Evolutionary conservation across 2,888 invertebrate genomes (phyloP), one percentile per base, ranked within the genome.

Genomic region (Hermaeophaga mercurialis): DNA sequence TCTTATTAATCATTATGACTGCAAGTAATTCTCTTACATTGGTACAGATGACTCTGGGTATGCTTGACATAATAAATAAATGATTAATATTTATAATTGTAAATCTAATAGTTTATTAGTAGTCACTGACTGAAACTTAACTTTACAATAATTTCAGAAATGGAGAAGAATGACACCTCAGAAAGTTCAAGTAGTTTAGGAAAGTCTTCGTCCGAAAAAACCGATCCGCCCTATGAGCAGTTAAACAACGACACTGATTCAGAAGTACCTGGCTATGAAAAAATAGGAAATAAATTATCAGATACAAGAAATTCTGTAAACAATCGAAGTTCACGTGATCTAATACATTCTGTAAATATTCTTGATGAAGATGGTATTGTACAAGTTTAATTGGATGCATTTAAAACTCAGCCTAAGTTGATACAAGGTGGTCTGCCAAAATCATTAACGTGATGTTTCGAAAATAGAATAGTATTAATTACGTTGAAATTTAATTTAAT

Each of bases 281-380:
- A 64, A 59, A 64, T 72, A n/a, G 61, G 66, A 58, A 39, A 59
- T 9, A 56, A 56, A 14, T 19, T 39, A n/a, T 18, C 19, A 14
- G n/a, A 18, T 19, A 3, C 11, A 19, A 39, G 12, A 39, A 65
- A 65, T 44, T 64, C 66, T 19, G 56, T 62, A 9, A 59, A 61
- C 33, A 63, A 58, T 46, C 61, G 59, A 31, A 59, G 61, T 18
- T 62, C 61, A 48, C 61, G 60, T 15, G 38, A 41, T 24, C 22
- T 61, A 34, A 55, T 54, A 59, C 17, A 62, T 64, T 56, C 44
- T 47, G 65, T 54, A 18, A 58, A 69, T 60, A 59, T 71, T 54
- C 66, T 69, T 45, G 71, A 73, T 45, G 73, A 72, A 50, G 65
- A 72, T 58, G 68, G 61, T 9, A 70, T 72, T 56, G 69, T 72